Conservation (phyloP, 2,888 invertebrate genomes). For the Ochropleura leucogaster region DNA sequence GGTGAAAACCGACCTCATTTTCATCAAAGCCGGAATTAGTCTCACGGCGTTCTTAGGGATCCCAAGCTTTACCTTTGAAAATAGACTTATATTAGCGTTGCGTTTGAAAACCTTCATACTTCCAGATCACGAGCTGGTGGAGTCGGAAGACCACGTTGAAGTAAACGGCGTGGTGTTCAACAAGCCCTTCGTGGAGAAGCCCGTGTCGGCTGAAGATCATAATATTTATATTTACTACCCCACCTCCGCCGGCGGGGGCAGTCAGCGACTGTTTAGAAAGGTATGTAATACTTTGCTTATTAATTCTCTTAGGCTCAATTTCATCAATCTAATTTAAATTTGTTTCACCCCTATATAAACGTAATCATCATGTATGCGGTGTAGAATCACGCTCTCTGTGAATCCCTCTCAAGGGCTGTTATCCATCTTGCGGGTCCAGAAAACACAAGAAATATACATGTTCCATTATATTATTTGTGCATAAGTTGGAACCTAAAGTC, state of each 20-base stretch:
- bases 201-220: slow-evolving; percentile 99
- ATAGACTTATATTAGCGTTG: not conserved
- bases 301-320: no score
- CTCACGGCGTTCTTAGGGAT: not conserved
- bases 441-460: no score
- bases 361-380: no score
- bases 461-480: no score
- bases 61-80: not conserved
- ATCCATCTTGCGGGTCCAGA: no score
- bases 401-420: no score
- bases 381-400: no score
- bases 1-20: not conserved
- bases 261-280: slow-evolving; percentile 99
- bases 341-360: no score
- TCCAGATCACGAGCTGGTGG: slow-evolving; percentile 96
- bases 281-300: slow-evolving; percentile 83
- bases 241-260: slow-evolving; percentile 99
- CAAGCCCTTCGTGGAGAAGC: slow-evolving; percentile 99
- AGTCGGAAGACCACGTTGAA: slow-evolving; percentile 99
- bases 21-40: not conserved
- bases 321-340: no score
- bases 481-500: no score
- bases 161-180: slow-evolving; percentile 98
- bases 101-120: slow-evolving; percentile 11
- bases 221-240: slow-evolving; percentile 99